phyloP scores from a whole-genome alignment of 2,113 vertebrate genomes.

The Embiotoca jacksoni region DNA sequence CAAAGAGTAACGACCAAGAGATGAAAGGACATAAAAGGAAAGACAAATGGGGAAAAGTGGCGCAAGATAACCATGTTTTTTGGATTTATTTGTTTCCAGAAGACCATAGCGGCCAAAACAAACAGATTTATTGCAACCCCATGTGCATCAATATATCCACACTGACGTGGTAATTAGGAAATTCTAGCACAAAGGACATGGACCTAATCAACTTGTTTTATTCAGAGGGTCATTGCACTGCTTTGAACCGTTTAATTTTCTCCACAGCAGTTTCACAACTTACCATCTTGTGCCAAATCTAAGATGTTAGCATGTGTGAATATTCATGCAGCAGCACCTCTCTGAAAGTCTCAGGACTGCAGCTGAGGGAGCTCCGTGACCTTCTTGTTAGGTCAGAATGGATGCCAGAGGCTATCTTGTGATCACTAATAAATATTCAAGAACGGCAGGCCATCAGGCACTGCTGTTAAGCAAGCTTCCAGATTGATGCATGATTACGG shows the following conservation, averaged over 20 bases:
- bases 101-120: slow-evolving; percentile 34
- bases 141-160: slow-evolving; percentile 28
- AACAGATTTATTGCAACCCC: slow-evolving; percentile 21
- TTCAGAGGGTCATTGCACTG: slow-evolving; percentile 31
- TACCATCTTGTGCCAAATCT: slow-evolving; percentile 38
- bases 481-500: slow-evolving; percentile 34
- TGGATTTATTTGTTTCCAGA: slow-evolving; percentile 15
- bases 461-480: slow-evolving; percentile 18
- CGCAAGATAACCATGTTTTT: slow-evolving; percentile 16
- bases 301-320: slow-evolving; percentile 36
- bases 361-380: slow-evolving; percentile 59
- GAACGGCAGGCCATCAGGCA: slow-evolving; percentile 36
- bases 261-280: slow-evolving; percentile 52
- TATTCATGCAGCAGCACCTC: slow-evolving; percentile 53
- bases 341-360: slow-evolving; percentile 11
- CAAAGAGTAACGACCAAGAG: neutral
- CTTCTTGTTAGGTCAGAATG: slow-evolving; percentile 68
- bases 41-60: slow-evolving; percentile 12
- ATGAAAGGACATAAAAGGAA: neutral
- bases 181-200: slow-evolving; percentile 15
- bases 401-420: slow-evolving; percentile 57
- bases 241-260: slow-evolving; percentile 32
- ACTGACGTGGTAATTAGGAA: slow-evolving; percentile 35
- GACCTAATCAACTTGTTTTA: slow-evolving; percentile 14
- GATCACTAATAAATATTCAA: slow-evolving; percentile 71